Evolutionary conservation across 2,888 invertebrate genomes (phyloP).

Genomic region (Tetrapedia diversipes): DNA sequence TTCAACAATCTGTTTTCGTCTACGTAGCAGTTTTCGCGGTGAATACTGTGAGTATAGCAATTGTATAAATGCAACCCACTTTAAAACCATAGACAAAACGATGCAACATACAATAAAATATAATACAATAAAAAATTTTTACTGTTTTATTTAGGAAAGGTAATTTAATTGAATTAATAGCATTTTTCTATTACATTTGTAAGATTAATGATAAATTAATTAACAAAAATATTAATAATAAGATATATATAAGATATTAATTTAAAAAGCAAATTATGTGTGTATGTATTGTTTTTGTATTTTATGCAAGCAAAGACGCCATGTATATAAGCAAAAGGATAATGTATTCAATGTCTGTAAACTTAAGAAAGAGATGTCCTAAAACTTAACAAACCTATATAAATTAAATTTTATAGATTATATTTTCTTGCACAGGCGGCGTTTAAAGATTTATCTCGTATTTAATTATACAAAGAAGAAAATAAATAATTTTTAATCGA

Average conservation of each 20-base stretch:
- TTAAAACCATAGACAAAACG: constrained; percentile 37
- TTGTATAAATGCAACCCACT: constrained; percentile 49
- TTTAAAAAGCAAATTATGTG: not conserved
- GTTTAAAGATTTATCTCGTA: constrained; percentile 5
- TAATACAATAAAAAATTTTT: not conserved
- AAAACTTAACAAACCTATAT: constrained; percentile 4
- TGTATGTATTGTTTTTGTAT: not conserved
- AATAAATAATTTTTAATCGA: constrained; percentile 10
- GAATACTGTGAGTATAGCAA: constrained; percentile 45
- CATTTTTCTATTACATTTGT: not conserved
- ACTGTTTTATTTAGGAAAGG: not conserved
- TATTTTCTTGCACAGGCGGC: constrained; percentile 17
- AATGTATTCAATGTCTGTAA: not conserved
- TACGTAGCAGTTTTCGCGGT: constrained; percentile 68
- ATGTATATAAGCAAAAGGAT: not conserved
- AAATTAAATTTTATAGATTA: constrained; percentile 12
- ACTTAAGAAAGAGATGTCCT: constrained; percentile 6
- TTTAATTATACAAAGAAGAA: not conserved
- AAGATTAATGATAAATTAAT: not conserved
- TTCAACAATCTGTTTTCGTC: constrained; percentile 62
- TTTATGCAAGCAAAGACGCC: not conserved
- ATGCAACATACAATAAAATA: constrained; percentile 13
- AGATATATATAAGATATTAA: too few relatives aligned
- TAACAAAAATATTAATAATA: too few relatives aligned
- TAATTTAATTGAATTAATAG: not conserved